Conservation (phyloP, 2,113 vertebrate species). For the Ailuropoda melanoleuca region DNA sequence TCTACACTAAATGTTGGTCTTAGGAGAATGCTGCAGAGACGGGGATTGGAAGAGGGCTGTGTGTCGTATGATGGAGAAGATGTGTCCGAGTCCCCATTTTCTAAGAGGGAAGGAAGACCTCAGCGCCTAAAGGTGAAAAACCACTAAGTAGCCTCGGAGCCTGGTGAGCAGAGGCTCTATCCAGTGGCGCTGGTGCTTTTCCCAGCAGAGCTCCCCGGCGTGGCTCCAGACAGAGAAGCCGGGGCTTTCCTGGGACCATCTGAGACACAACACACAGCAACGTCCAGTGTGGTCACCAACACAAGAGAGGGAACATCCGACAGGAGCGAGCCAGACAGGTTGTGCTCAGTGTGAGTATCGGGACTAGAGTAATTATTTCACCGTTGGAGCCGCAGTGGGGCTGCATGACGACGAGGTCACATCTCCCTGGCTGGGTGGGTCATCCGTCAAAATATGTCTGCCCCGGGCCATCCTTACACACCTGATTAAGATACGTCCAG, state of each 20-base stretch:
- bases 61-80: not conserved
- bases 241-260: not conserved
- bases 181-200: not conserved
- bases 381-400: not conserved
- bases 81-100: not conserved
- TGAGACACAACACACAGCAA: not conserved
- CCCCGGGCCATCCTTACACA: not conserved
- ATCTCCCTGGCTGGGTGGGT: not conserved
- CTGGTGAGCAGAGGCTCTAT: not conserved
- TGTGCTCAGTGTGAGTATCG: not conserved
- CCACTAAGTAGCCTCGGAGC: not conserved
- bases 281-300: not conserved
- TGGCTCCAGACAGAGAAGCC: not conserved
- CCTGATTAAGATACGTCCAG: not conserved
- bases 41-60: not conserved
- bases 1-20: not conserved
- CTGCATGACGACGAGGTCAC: not conserved
- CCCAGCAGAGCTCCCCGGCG: accelerated
- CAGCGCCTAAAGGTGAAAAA: not conserved
- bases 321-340: not conserved
- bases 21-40: not conserved
- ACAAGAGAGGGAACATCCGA: not conserved
- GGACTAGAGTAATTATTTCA: not conserved
- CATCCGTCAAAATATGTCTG: not conserved
- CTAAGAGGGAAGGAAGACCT: not conserved